Conservation (phyloP, 2,888 invertebrate species). For the Eupeodes luniger region DNA sequence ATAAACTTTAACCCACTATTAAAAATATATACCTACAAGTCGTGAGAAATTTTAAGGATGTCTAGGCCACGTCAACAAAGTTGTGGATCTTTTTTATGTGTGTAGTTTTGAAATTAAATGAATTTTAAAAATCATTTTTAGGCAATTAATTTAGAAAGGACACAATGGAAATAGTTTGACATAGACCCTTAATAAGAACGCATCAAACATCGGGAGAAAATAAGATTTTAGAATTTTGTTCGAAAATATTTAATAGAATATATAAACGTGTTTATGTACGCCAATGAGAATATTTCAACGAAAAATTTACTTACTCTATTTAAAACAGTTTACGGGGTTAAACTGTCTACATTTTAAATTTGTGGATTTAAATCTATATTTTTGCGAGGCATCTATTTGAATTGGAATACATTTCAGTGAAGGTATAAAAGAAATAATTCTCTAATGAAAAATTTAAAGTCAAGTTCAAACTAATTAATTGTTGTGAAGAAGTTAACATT, state of each 20-base stretch:
- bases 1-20: background rate
- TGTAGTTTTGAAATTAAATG: background rate
- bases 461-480: no score
- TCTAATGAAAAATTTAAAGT: no score
- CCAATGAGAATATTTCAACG: background rate
- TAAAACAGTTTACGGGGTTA: background rate
- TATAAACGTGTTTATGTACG: background rate
- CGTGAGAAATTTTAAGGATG: slow-evolving; percentile 72
- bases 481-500: no score
- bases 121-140: slow-evolving; percentile 26
- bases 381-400: background rate
- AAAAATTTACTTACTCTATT: background rate
- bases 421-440: background rate
- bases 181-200: slow-evolving; percentile 50
- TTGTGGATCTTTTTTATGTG: background rate
- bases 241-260: background rate
- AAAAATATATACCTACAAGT: background rate
- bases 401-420: background rate
- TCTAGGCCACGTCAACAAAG: slow-evolving; percentile 70
- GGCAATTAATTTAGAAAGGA: slow-evolving; percentile 29
- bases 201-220: slow-evolving; percentile 13
- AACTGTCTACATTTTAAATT: background rate
- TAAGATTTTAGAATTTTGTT: background rate
- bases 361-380: background rate
- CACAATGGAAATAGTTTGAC: slow-evolving; percentile 60